Percentiles rank a stretch among this genome's conserved stretches.
phyloP scores from a whole-genome alignment of 2,113 vertebrate species.

The Aegypius monachus region DNA sequence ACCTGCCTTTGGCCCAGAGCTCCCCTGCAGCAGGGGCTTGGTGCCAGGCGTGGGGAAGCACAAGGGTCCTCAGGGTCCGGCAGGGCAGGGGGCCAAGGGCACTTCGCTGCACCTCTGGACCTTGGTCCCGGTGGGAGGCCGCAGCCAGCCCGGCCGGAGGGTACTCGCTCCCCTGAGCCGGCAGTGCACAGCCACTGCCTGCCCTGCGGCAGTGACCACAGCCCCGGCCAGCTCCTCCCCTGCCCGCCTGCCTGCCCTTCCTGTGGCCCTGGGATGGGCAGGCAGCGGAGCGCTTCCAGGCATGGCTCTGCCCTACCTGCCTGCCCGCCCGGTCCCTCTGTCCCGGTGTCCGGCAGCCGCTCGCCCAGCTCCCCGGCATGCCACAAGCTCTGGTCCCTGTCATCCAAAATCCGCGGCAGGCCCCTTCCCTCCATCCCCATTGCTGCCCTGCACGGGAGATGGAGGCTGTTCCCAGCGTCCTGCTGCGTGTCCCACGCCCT shows the following conservation, averaged over 20 bases:
- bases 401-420: rapidly evolving
- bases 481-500: background rate
- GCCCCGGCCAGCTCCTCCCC: background rate
- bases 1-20: background rate
- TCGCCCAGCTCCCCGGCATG: rapidly evolving
- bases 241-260: background rate
- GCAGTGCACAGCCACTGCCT: background rate
- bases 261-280: background rate
- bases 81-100: background rate
- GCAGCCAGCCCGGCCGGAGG: background rate
- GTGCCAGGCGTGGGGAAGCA: background rate
- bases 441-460: background rate
- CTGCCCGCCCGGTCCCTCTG: background rate
- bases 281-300: rapidly evolving
- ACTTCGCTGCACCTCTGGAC: background rate
- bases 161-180: background rate
- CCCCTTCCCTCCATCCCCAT: background rate
- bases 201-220: background rate
- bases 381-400: background rate
- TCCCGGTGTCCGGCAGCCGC: rapidly evolving
- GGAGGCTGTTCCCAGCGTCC: background rate
- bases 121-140: background rate
- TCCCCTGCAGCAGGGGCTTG: background rate
- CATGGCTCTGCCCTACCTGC: background rate
- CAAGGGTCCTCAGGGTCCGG: background rate